Base-by-base conservation (phyloP, 1,140 invertebrate species). In the Archivesica marissinica region DNA sequence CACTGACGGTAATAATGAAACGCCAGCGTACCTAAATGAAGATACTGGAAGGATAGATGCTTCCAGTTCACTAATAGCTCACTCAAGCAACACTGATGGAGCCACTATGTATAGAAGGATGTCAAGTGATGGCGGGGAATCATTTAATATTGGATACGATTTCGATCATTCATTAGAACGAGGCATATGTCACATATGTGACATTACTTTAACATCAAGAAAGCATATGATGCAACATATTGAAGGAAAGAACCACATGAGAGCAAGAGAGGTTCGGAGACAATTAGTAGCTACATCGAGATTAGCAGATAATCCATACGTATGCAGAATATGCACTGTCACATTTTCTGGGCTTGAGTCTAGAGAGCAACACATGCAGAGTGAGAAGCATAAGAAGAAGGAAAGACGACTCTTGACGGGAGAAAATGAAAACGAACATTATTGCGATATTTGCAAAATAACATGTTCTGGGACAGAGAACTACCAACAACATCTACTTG, bases 381-480 rank as follows among this genome's bases (percentile, higher is more conserved):
- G 88, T 76, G 80, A 70, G 25, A 88, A 87, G 52, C 90, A 90
- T 76, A 75, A 78, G 39, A 75, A 41, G 50, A 91, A 88, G 35
- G 64, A 9, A 74, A 87, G 35, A 56, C 77, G 39, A 68, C 41
- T 47, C 59, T 39, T 38, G n/a, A 25, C 23, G 74, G 61, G 44
- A 35, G 25, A 66, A 81, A 2, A 47, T 79, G 44, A 50, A 17
- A 78, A 83, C 25, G 68, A 86, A 0, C 56, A 87, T 28, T 83
- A 54, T 78, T 92, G 91, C 81, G 76, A 90, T 17, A 78, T 90
- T 33, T 92, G 91, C 83, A 56, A 82, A 9, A 88, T 89, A 54
- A 7, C 76, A 9, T 91, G 89, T 25, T 80, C 86, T 79, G 91
- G 91, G 23, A 87, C 86, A 66, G 90, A 89, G 41, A 89, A 84